Evolutionary conservation across 2,888 invertebrate species (phyloP).

Genomic region (Thalpophila matura): DNA sequence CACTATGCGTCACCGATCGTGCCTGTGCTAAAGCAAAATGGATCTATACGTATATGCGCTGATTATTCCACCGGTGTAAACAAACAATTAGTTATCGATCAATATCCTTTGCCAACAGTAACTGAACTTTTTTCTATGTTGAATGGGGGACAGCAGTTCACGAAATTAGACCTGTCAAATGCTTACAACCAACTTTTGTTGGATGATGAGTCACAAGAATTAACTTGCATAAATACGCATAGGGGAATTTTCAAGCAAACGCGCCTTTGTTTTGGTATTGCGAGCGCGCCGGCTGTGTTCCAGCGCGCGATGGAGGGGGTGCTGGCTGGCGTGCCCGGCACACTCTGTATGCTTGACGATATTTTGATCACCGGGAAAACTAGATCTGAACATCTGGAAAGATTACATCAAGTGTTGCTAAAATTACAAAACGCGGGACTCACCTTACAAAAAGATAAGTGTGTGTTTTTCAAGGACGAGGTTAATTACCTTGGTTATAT

Average conservation of each 20-base stretch:
- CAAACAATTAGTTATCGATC: constrained; percentile 22
- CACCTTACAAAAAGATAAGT: constrained; percentile 19
- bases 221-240: constrained; percentile 52
- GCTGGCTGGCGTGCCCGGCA: too few relatives aligned
- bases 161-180: constrained; percentile 23
- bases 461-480: constrained; percentile 30
- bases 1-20: too few relatives aligned
- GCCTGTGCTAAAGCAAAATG: constrained; percentile 20
- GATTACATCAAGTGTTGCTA: constrained; percentile 2
- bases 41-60: constrained; percentile 9
- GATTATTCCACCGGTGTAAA: constrained; percentile 16
- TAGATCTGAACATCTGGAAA: background rate
- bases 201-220: constrained; percentile 23
- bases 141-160: constrained; percentile 18
- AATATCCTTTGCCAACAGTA: constrained; percentile 27
- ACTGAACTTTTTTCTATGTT: constrained; percentile 20
- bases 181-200: constrained; percentile 10
- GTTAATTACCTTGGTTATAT: constrained; percentile 41
- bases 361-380: constrained; percentile 3
- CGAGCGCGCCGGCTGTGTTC: constrained; percentile 34
- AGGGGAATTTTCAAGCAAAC: constrained; percentile 43
- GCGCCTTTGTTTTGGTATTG: constrained; percentile 39
- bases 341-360: too few relatives aligned
- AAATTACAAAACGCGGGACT: constrained; percentile 20
- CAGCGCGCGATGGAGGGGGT: constrained; percentile 30